Conservation (phyloP, 2,113 vertebrate species). For the Corythornis vintsioides region DNA sequence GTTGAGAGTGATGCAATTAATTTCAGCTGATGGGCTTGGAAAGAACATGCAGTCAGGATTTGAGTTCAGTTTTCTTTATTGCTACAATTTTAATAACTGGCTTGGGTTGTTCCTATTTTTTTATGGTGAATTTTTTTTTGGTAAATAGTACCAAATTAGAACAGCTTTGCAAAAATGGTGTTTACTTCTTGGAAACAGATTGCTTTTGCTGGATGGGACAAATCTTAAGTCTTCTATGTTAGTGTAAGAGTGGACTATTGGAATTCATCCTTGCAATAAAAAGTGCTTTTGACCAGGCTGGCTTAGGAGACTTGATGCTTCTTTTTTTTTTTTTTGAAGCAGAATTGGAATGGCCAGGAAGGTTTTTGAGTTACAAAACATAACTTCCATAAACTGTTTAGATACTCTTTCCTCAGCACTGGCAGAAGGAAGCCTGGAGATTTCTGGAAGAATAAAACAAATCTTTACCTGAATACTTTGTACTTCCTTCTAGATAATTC, state of each 20-base stretch:
- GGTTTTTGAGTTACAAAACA: not conserved
- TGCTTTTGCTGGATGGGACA: not conserved
- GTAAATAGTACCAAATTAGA: not conserved
- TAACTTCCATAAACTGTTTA: not conserved
- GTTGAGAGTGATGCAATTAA: not conserved
- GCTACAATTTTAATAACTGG: not conserved
- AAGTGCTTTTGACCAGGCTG: not conserved
- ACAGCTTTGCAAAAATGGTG: not conserved
- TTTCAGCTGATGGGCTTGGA: not conserved
- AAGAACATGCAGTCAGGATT: not conserved
- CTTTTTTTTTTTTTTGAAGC: not conserved
- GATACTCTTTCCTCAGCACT: not conserved
- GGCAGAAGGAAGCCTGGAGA: not conserved
- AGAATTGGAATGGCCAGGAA: not conserved
- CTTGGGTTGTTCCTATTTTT: not conserved
- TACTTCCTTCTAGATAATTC: not conserved
- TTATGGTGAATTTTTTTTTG: not conserved
- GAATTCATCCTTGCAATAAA: not conserved
- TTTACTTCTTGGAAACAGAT: not conserved
- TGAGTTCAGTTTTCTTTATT: not conserved
- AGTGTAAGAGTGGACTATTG: not conserved
- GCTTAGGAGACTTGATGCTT: not conserved
- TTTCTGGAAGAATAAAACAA: not conserved
- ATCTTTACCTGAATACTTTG: not conserved
- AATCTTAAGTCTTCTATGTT: not conserved